phyloP scores from a whole-genome alignment of 2,888 invertebrate species.

The Argyra leucocephala region DNA sequence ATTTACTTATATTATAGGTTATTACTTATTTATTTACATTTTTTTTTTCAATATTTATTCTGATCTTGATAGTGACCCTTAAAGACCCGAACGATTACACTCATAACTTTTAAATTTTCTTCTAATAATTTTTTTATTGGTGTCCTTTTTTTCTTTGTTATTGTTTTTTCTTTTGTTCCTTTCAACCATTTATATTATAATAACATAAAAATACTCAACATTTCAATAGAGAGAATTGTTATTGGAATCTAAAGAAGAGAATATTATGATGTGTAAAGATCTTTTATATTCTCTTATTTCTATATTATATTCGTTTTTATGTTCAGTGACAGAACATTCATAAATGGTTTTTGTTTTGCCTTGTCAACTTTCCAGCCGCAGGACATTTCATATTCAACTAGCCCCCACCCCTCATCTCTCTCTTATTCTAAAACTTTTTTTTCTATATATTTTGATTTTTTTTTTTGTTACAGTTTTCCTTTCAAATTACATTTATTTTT shows the following conservation, averaged over 20 bases:
- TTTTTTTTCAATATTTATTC: no score
- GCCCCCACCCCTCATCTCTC: no score
- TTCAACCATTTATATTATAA: not conserved
- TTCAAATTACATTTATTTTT: no score
- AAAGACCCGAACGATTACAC: not conserved
- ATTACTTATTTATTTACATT: no score
- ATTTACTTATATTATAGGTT: no score
- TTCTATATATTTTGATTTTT: no score
- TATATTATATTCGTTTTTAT: no score
- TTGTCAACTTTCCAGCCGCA: constrained; percentile 4
- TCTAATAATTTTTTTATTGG: not conserved
- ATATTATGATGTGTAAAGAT: no score
- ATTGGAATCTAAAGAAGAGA: not conserved
- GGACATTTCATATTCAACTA: not conserved
- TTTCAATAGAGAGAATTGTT: not conserved
- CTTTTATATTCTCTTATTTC: no score
- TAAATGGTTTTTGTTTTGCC: not conserved
- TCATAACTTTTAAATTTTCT: not conserved
- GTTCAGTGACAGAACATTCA: not conserved
- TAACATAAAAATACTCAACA: not conserved
- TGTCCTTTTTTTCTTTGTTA: not conserved
- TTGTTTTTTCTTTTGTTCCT: not conserved
- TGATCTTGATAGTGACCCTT: not conserved
- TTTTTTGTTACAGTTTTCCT: no score
- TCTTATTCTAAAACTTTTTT: no score